Evolutionary conservation across 2,797 vertebrate species (phyloP).

Genomic region (Microhierax caerulescens): DNA sequence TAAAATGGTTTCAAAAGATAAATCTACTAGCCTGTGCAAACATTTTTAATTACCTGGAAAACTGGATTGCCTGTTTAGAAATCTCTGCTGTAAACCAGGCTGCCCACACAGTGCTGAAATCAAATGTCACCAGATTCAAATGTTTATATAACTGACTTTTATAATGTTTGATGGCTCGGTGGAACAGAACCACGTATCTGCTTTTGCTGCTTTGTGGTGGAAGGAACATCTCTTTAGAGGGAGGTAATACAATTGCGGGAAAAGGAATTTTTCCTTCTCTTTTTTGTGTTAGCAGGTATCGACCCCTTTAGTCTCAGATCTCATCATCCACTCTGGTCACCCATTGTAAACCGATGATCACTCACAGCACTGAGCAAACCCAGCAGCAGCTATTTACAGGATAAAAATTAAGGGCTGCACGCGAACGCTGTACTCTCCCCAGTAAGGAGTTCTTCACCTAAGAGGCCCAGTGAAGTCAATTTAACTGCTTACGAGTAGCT

Average conservation of each 20-base stretch:
- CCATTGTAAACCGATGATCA: constrained; percentile 29
- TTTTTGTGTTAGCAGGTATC: constrained; percentile 29
- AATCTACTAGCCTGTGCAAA: constrained; percentile 83
- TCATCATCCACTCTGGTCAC: constrained; percentile 30
- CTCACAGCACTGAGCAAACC: constrained; percentile 18
- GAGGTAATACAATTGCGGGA: neutral
- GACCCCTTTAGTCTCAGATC: constrained; percentile 29
- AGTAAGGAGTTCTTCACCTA: neutral
- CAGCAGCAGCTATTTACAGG: constrained; percentile 7
- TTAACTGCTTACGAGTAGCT: neutral
- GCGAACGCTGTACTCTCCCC: neutral
- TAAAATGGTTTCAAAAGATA: constrained; percentile 83
- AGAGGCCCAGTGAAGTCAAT: neutral
- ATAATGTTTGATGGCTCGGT: constrained; percentile 73
- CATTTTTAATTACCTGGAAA: constrained; percentile 86
- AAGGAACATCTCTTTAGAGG: constrained; percentile 47
- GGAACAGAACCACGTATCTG: constrained; percentile 64
- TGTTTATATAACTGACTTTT: constrained; percentile 79
- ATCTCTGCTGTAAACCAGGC: constrained; percentile 73
- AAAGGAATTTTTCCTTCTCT: neutral
- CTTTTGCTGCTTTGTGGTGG: constrained; percentile 39
- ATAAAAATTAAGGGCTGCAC: constrained; percentile 8
- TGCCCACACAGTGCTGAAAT: constrained; percentile 73
- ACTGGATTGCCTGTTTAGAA: constrained; percentile 78
- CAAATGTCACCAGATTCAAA: constrained; percentile 77